phyloP scores from a whole-genome alignment of 2,113 vertebrate genomes.

The Clarias macrocephalus region DNA sequence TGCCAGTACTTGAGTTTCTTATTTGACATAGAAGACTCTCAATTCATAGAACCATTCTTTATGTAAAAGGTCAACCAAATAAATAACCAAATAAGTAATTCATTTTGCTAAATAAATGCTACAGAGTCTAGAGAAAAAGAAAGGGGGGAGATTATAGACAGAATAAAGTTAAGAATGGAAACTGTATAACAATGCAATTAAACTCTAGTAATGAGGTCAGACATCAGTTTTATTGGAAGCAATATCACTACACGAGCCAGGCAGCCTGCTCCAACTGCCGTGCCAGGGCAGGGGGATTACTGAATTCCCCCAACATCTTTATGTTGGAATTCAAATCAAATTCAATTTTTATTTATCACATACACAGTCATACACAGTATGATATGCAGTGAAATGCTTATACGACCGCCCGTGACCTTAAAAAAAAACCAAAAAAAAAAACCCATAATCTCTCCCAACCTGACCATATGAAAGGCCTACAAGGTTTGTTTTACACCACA shows the following conservation, averaged over 20 bases:
- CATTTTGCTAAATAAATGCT: conserved; percentile 84
- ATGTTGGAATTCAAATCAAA: too few species aligned
- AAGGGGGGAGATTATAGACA: conserved; percentile 23
- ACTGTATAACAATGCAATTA: conserved; percentile 98
- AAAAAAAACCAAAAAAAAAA: too few species aligned
- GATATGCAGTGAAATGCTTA: too few species aligned
- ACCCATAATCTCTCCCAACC: conserved; percentile 65
- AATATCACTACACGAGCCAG: conserved; percentile 94
- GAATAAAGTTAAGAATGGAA: conserved; percentile 85
- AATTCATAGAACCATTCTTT: conserved; percentile 11
- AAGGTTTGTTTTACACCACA: conserved; percentile 61
- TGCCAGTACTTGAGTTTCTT: neutral
- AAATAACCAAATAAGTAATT: conserved; percentile 73
- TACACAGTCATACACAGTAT: too few species aligned
- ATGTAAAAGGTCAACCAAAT: conserved; percentile 7
- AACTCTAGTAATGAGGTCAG: conserved; percentile 99
- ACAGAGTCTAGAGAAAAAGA: conserved; percentile 75
- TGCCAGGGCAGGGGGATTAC: conserved; percentile 78
- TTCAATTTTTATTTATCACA: too few species aligned
- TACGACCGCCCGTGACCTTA: too few species aligned
- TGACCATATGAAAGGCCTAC: conserved; percentile 62
- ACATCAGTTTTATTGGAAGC: conserved; percentile 94
- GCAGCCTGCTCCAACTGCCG: conserved; percentile 82
- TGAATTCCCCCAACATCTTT: conserved; percentile 45
- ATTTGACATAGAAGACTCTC: conserved; percentile 8